phyloP scores from a whole-genome alignment of 2,888 invertebrate species.

The Drosophila quinaria region DNA sequence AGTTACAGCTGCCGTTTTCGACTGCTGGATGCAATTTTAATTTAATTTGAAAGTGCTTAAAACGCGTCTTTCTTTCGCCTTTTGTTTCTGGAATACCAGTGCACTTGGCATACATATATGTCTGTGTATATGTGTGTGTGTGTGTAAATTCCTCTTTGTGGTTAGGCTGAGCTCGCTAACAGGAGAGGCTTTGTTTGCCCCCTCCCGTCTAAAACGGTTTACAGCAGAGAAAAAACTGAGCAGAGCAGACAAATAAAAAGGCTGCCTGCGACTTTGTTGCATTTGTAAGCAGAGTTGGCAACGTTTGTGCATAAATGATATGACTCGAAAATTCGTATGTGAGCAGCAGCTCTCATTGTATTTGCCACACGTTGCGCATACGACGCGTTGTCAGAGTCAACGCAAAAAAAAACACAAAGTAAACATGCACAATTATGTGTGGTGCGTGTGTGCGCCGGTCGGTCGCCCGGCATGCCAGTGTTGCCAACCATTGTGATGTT shows the following conservation, averaged over 20 bases:
- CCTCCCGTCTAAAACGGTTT: constrained; percentile 9
- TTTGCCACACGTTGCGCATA: constrained; percentile 71
- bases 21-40: constrained; percentile 69
- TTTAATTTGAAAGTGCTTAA: constrained; percentile 77
- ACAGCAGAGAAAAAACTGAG: constrained; percentile 24
- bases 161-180: constrained; percentile 56
- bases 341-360: constrained; percentile 51
- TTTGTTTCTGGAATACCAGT: constrained; percentile 48
- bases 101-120: constrained; percentile 33
- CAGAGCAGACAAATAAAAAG: constrained; percentile 59
- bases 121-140: background rate
- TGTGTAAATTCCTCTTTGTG: constrained; percentile 48
- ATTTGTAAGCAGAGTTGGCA: constrained; percentile 72
- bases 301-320: constrained; percentile 79
- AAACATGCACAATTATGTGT: constrained; percentile 76
- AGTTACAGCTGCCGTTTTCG: constrained; percentile 46
- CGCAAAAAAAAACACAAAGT: constrained; percentile 52
- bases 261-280: constrained; percentile 63
- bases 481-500: constrained; percentile 77
- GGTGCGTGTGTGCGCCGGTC: constrained; percentile 31
- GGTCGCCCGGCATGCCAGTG: constrained; percentile 58
- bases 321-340: constrained; percentile 35
- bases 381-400: constrained; percentile 57
- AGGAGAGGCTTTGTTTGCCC: constrained; percentile 11
- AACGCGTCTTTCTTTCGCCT: constrained; percentile 55